Percentiles rank a stretch among this genome's conserved stretches.
Conservation (phyloP, 2,888 invertebrate genomes). For the Oxyteleia sp. region DNA sequence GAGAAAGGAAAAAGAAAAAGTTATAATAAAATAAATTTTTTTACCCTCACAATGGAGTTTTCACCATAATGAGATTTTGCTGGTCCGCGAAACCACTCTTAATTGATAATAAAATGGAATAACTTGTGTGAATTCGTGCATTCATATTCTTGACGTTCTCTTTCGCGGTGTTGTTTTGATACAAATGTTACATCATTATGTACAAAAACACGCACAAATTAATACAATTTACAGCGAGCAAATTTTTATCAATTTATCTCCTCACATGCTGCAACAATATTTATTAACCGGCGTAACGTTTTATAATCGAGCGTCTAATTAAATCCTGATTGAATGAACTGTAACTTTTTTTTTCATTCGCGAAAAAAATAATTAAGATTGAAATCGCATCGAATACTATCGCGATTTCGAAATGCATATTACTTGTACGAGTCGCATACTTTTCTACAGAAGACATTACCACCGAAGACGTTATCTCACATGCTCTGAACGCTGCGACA, state of each 20-base stretch:
- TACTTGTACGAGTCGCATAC: constrained; percentile 1
- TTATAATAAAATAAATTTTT: constrained; percentile 65
- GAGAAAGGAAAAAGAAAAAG: constrained; percentile 58
- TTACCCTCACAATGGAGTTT: constrained; percentile 69
- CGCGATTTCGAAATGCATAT: constrained; percentile 11
- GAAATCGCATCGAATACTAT: constrained; percentile 5
- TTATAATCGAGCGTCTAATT: constrained; percentile 23
- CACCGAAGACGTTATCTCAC: constrained; percentile 14
- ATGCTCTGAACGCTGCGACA: constrained; percentile 1
- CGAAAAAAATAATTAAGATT: constrained; percentile 20
- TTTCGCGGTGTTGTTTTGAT: constrained; percentile 30
- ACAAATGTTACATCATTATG: constrained; percentile 57
- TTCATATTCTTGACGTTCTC: constrained; percentile 47
- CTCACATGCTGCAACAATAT: constrained; percentile 10
- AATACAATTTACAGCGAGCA: constrained; percentile 20
- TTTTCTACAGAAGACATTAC: constrained; percentile 17
- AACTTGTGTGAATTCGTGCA: constrained; percentile 65
- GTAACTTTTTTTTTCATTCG: neutral
- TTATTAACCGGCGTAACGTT: constrained; percentile 12
- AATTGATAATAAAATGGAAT: constrained; percentile 73
- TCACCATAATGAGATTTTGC: constrained; percentile 70
- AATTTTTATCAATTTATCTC: constrained; percentile 40
- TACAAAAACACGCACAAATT: constrained; percentile 31
- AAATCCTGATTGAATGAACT: constrained; percentile 7
- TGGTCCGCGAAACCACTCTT: constrained; percentile 60